Percentiles rank a stretch among this genome's conserved stretches.
These are phyloP conservation scores for Pandemis heparana DNA, from an alignment of 2,888 invertebrate genomes.

Conservation along the genomic window DNA sequence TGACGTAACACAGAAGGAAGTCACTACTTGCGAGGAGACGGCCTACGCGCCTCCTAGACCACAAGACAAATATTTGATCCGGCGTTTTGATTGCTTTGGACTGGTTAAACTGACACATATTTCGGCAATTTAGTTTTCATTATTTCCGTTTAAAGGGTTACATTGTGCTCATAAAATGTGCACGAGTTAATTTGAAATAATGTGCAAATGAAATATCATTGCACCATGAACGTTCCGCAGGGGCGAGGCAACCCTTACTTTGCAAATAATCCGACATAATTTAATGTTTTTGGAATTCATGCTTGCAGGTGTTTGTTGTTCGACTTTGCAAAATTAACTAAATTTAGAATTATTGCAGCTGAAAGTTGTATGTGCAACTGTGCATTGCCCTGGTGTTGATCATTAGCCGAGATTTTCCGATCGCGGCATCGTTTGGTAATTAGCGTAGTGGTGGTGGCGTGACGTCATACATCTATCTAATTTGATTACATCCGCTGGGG, in stretches of 20 bases:
- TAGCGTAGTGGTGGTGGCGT: slow-evolving; percentile 68
- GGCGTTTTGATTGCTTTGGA: slow-evolving; percentile 57
- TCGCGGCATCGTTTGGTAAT: slow-evolving; percentile 62
- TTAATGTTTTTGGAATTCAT: slow-evolving; percentile 19
- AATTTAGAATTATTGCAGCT: slow-evolving; percentile 21
- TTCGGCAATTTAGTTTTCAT: background rate
- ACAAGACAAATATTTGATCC: slow-evolving; percentile 66
- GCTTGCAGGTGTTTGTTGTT: slow-evolving; percentile 13
- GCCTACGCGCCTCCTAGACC: slow-evolving; percentile 70
- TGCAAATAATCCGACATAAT: slow-evolving; percentile 23
- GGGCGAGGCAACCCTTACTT: slow-evolving; percentile 9
- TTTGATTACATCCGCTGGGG: slow-evolving; percentile 71
- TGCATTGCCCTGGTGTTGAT: slow-evolving; percentile 26
- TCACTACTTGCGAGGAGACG: slow-evolving; percentile 71
- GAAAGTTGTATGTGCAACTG: background rate
- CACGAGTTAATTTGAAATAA: slow-evolving; percentile 20
- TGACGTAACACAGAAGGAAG: slow-evolving; percentile 81
- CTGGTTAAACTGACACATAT: slow-evolving; percentile 51
- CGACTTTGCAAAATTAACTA: slow-evolving; percentile 15
- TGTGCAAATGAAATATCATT: slow-evolving; percentile 24
- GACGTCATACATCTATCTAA: slow-evolving; percentile 79
- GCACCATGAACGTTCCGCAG: slow-evolving; percentile 6
- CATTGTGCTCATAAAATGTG: slow-evolving; percentile 7
- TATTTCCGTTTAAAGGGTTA: slow-evolving; percentile 3
- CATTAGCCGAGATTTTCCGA: slow-evolving; percentile 34